Conservation (phyloP, 53 echinoderm and acorn worm species). For the Temnopleurus reevesii region DNA sequence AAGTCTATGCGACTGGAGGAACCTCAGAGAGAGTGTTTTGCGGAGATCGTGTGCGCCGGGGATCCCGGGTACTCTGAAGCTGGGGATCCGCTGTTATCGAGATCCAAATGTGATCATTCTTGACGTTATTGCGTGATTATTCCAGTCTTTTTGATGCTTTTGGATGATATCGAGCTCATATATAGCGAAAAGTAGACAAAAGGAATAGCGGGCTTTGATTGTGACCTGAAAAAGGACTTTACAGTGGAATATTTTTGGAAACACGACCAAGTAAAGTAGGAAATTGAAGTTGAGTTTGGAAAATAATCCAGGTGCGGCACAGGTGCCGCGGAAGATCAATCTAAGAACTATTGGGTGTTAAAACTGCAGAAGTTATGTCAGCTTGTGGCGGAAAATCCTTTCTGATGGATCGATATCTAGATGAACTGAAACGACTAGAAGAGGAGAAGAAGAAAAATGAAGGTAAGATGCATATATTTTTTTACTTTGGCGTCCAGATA, state of each 20-base stretch:
- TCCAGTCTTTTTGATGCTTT: not conserved
- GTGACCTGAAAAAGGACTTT: too few relatives aligned
- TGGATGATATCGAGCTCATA: too few relatives aligned
- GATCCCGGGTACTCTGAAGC: not conserved
- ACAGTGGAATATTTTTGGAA: too few relatives aligned
- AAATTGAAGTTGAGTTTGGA: too few relatives aligned
- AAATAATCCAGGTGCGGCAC: too few relatives aligned
- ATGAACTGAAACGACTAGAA: slow-evolving; percentile 55
- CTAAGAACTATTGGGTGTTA: not conserved
- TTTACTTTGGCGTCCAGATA: too few relatives aligned
- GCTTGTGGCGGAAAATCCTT: slow-evolving; percentile 41
- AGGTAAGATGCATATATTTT: slow-evolving; percentile 15
- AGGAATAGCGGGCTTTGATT: too few relatives aligned
- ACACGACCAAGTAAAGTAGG: too few relatives aligned
- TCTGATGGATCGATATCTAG: slow-evolving; percentile 55
- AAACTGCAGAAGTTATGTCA: slow-evolving; percentile 19
- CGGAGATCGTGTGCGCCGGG: not conserved
- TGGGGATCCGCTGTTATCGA: not conserved
- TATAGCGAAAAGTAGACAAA: too few relatives aligned
- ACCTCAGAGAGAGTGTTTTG: not conserved
- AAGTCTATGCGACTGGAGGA: too few relatives aligned
- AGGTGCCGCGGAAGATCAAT: too few relatives aligned
- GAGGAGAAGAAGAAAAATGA: slow-evolving; percentile 29
- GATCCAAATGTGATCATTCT: not conserved
- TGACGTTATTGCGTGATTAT: not conserved